Percentiles rank a stretch among this genome's conserved stretches.
These are phyloP conservation scores for Dermolepida albohirtum DNA, from an alignment of 2,888 invertebrate species.

Conservation along the genomic window DNA sequence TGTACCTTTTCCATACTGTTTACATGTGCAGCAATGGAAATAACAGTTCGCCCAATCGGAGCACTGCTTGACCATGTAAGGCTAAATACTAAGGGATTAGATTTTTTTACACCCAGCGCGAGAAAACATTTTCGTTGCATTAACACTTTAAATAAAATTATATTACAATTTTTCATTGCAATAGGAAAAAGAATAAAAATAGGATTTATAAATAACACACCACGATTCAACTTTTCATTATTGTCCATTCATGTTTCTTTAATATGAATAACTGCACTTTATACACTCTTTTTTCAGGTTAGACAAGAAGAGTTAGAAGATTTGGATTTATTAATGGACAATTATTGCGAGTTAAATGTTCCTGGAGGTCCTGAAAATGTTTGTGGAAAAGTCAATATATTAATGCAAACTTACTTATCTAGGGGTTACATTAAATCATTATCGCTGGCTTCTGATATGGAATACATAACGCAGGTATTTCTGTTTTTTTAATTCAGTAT, in stretches of 20 bases:
- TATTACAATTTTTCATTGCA: background rate
- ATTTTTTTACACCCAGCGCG: no score
- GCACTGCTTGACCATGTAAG: no score
- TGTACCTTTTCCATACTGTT: no score
- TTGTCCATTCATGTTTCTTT: no score
- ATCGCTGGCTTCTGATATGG: constrained; percentile 88
- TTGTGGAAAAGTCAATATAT: constrained; percentile 94
- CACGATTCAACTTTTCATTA: no score
- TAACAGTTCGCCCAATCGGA: no score
- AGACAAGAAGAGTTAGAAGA: constrained; percentile 96
- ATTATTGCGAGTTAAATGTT: constrained; percentile 82
- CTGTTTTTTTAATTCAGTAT: background rate
- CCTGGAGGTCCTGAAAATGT: constrained; percentile 87
- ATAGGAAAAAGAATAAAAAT: no score
- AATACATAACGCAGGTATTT: constrained; percentile 87
- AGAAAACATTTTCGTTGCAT: no score
- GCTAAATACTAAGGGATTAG: no score
- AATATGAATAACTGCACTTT: no score
- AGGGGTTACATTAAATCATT: constrained; percentile 84
- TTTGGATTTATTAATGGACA: constrained; percentile 79
- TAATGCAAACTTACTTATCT: constrained; percentile 91
- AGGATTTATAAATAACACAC: no score
- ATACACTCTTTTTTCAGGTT: constrained; percentile 70
- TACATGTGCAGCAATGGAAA: no score
- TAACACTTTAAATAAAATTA: constrained; percentile 2